These are phyloP conservation scores for Dendrolimus pini DNA, from an alignment of 2,888 invertebrate species.

Conservation along the genomic window DNA sequence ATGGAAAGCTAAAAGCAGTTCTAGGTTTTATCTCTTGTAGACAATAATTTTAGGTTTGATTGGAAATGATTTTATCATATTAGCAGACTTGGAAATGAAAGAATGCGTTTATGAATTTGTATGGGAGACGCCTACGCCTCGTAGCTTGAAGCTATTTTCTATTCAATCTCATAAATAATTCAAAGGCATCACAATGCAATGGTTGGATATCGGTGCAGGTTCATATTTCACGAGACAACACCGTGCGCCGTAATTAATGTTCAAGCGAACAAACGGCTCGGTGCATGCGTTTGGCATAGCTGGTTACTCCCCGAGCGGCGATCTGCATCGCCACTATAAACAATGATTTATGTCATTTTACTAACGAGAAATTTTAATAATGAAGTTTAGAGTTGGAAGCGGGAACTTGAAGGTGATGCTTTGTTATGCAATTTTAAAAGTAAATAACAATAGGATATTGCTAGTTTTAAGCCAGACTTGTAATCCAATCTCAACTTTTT, in stretches of 20 bases:
- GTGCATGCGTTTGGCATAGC: slow-evolving; percentile 33
- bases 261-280: slow-evolving; percentile 33
- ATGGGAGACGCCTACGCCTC: neutral
- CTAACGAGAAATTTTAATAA: neutral
- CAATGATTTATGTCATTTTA: neutral
- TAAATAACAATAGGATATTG: no score
- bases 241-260: slow-evolving; percentile 50
- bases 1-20: no score
- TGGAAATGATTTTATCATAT: no score
- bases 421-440: no score
- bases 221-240: slow-evolving; percentile 58
- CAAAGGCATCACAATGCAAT: slow-evolving; percentile 48
- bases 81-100: no score
- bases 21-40: no score
- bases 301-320: slow-evolving; percentile 1
- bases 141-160: neutral
- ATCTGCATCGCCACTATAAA: neutral
- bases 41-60: no score
- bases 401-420: no score
- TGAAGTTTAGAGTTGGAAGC: no score
- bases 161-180: slow-evolving; percentile 46
- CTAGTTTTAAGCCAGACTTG: no score
- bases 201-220: slow-evolving; percentile 49
- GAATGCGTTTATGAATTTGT: no score
- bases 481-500: no score